phyloP scores from a whole-genome alignment of 2,888 invertebrate species.

The Cantharis lateralis region DNA sequence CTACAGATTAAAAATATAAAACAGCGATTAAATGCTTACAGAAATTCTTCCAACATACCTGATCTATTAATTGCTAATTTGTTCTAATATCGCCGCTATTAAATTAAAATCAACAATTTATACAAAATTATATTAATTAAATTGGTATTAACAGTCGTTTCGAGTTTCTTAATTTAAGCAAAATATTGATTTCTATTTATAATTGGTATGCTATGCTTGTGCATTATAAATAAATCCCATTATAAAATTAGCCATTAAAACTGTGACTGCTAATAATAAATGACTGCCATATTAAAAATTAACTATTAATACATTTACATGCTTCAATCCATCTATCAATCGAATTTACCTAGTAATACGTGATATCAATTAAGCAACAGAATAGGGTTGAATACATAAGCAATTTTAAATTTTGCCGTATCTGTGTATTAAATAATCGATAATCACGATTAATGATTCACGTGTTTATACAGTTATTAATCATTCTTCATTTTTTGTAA shows the following conservation, averaged over 20 bases:
- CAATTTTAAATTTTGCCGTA: background rate
- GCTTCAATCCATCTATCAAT: background rate
- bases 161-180: background rate
- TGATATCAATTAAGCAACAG: background rate
- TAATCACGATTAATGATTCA: background rate
- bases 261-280: background rate
- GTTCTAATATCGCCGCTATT: background rate
- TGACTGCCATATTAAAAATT: background rate
- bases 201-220: background rate
- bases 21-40: background rate
- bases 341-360: background rate
- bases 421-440: background rate
- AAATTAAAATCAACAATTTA: background rate
- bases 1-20: background rate
- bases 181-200: background rate
- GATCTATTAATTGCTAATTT: background rate
- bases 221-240: background rate
- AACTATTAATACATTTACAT: background rate
- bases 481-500: background rate
- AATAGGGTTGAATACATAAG: background rate
- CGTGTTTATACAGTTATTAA: background rate
- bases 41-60: background rate
- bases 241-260: background rate
- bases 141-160: background rate
- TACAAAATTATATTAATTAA: background rate